These are phyloP conservation scores for Drosophila tropicalis DNA, from an alignment of 1,140 invertebrate species.

Conservation along the genomic window DNA sequence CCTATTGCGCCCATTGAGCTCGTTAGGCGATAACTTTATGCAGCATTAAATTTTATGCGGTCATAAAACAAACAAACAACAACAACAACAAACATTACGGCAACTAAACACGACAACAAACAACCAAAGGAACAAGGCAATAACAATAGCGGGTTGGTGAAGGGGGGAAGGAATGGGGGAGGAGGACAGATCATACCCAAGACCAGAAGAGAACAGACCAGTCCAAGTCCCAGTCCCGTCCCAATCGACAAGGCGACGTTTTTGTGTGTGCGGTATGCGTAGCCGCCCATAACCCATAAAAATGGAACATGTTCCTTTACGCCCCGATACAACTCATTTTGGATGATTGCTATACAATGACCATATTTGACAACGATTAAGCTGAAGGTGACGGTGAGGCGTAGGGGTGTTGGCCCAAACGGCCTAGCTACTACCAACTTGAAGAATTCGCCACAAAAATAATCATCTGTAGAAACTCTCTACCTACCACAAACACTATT, in stretches of 20 bases:
- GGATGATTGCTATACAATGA: constrained; percentile 45
- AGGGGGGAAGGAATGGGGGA: no score
- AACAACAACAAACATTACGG: constrained; percentile 61
- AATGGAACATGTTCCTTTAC: constrained; percentile 69
- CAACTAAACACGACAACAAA: constrained; percentile 67
- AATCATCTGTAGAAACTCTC: no score
- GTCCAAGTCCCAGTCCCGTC: background rate
- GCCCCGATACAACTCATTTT: constrained; percentile 73
- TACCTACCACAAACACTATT: no score
- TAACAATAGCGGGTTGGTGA: constrained; percentile 18
- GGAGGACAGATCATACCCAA: background rate
- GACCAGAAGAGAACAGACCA: background rate
- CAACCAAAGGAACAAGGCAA: constrained; percentile 28
- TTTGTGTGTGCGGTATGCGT: constrained; percentile 29
- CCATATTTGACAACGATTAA: constrained; percentile 48
- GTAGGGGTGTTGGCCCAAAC: no score
- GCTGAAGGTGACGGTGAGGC: background rate
- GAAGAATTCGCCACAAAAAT: background rate
- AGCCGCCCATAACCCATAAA: constrained; percentile 46
- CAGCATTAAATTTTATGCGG: constrained; percentile 80
- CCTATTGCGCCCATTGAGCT: constrained; percentile 57
- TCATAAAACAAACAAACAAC: constrained; percentile 78
- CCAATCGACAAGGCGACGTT: constrained; percentile 15
- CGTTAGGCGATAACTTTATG: constrained; percentile 80
- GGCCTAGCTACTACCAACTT: background rate